Percentiles rank a stretch among this genome's conserved stretches.
Conservation (phyloP, 2,113 vertebrate genomes). For the Austrofundulus limnaeus region DNA sequence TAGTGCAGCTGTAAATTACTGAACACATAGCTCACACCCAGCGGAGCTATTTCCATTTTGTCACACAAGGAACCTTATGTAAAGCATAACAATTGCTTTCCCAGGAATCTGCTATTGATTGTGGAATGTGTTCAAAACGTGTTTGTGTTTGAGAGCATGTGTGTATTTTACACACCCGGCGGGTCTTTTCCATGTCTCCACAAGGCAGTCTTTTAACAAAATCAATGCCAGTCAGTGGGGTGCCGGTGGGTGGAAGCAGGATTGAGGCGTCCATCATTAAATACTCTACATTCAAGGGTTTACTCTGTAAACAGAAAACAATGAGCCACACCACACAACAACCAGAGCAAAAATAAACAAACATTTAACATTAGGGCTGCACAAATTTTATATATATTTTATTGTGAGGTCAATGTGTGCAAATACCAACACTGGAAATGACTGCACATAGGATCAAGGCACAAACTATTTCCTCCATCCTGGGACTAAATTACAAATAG, state of each 20-base stretch:
- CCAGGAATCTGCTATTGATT: not conserved
- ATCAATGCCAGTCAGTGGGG: conserved; percentile 95
- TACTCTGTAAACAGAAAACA: conserved; percentile 80
- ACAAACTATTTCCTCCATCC: no score
- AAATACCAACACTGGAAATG: no score
- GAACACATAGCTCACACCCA: not conserved
- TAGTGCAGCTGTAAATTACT: not conserved
- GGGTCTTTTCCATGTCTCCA: conserved; percentile 94
- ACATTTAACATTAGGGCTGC: no score
- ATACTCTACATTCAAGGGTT: conserved; percentile 97
- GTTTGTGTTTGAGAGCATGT: not conserved
- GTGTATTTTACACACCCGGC: conserved; percentile 81
- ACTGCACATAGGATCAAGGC: no score
- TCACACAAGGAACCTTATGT: not conserved
- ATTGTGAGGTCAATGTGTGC: no score
- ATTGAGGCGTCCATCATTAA: conserved; percentile 99
- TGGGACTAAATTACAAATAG: no score
- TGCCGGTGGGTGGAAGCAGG: conserved; percentile 93
- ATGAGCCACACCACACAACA: not conserved
- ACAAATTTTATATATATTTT: no score
- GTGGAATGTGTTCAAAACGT: no score
- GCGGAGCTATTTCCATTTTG: not conserved
- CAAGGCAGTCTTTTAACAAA: conserved; percentile 97
- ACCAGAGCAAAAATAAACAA: no score
- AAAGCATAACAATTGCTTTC: not conserved